Evolutionary conservation across 2,797 vertebrate genomes (phyloP), one percentile per base, ranked within the genome.

Genomic region (Pseudocheirus occidentalis): DNA sequence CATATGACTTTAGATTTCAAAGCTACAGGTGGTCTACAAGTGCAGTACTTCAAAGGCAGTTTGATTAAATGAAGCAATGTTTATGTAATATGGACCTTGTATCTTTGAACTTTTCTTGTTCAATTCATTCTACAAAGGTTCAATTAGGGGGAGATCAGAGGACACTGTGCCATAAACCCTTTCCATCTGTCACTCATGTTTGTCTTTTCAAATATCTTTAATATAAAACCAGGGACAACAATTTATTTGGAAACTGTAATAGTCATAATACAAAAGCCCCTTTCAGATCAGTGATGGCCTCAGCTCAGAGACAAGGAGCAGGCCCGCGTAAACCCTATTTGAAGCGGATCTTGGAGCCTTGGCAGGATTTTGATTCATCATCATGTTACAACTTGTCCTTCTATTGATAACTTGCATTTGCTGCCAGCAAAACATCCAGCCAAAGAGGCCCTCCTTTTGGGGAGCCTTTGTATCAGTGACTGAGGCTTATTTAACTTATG

Each of bases 81-180:
- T 99, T 99, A 97, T 96, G 97, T 98, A 98, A 97, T 98, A 98
- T 90, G 95, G 98, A 98, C 97, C 97, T 94, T 46, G 96, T 97
- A 98, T 99, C 99, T 99, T 99, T 99, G 99, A 99, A 99, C 98
- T 98, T 97, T 98, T 98, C 98, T 98, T 97, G 97, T 98, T 98
- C 98, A 97, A 98, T 99, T 99, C 98, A 98, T 96, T 97, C 98
- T 98, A 99, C 98, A 99, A 99, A 99, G 98, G 99, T 98, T 99
- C 99, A 99, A 99, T 99, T 99, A 99, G 97, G 95, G 21, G 97
- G 97, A 99, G 99, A 99, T 99, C 99, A 99, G 98, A 99, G 98
- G 98, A 98, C 94, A 95, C 5, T 0, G 92, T 94, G 95, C 96
- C 96, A 96, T 92, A 54, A 96, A 95, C 97, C 95, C 91, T 98